phyloP scores from a whole-genome alignment of 2,888 invertebrate genomes.

The Cantharis rufa region DNA sequence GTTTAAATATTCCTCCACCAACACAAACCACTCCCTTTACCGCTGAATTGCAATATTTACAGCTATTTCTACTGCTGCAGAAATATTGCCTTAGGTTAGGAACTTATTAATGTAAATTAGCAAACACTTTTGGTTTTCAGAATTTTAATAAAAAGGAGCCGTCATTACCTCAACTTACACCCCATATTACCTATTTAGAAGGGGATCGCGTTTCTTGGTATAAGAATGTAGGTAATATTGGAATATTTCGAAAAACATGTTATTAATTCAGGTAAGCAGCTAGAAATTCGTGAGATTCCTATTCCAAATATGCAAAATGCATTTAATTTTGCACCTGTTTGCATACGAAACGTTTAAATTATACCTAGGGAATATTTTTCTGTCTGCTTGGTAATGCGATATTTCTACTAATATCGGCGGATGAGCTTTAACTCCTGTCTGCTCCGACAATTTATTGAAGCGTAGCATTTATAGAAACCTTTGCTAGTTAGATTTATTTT shows the following conservation, averaged over 20 bases:
- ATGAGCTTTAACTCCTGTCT: slow-evolving; percentile 24
- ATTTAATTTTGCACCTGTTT: slow-evolving; percentile 32
- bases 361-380: slow-evolving; percentile 25
- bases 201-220: slow-evolving; percentile 16
- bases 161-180: background rate
- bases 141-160: background rate
- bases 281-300: slow-evolving; percentile 25
- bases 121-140: background rate
- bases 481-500: slow-evolving; percentile 30
- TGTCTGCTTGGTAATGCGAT: slow-evolving; percentile 28
- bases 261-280: slow-evolving; percentile 29
- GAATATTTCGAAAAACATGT: slow-evolving; percentile 23
- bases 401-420: slow-evolving; percentile 29
- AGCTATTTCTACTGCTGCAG: slow-evolving; percentile 9
- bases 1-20: slow-evolving; percentile 22
- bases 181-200: background rate
- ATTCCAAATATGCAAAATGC: slow-evolving; percentile 28
- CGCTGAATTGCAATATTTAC: slow-evolving; percentile 14
- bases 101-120: slow-evolving; percentile 14
- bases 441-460: slow-evolving; percentile 24
- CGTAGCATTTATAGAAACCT: slow-evolving; percentile 24
- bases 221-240: slow-evolving; percentile 6
- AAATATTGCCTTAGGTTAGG: slow-evolving; percentile 1
- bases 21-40: slow-evolving; percentile 3
- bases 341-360: slow-evolving; percentile 20